Evolutionary conservation across 2,113 vertebrate genomes (phyloP).

Genomic region (Odocoileus virginianus): DNA sequence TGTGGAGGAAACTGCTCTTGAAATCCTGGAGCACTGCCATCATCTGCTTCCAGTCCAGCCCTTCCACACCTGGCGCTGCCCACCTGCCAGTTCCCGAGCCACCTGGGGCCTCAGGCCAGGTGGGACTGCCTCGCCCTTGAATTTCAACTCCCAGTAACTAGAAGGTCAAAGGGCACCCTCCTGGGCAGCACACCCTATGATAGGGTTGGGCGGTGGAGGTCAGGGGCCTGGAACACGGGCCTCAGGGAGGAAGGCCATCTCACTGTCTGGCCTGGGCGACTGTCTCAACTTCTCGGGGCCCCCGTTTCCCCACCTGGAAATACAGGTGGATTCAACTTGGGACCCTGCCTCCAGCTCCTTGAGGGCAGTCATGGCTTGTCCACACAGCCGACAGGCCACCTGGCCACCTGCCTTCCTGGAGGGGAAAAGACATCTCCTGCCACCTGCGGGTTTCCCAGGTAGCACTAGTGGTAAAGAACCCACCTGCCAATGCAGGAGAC

Average conservation of each 20-base stretch:
- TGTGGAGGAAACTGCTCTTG: background rate
- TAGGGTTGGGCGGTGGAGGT: background rate
- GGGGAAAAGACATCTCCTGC: background rate
- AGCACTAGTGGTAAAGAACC: background rate
- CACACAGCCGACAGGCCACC: background rate
- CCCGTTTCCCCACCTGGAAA: background rate
- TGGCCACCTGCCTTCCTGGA: background rate
- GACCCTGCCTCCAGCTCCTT: background rate
- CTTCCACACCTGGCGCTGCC: background rate
- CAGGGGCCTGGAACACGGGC: too few species aligned
- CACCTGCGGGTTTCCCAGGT: background rate
- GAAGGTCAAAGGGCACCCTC: background rate
- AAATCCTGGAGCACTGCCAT: background rate
- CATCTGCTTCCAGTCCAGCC: background rate
- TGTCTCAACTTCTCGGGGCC: background rate
- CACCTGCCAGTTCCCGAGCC: background rate
- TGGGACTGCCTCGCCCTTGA: background rate
- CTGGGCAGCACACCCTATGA: background rate
- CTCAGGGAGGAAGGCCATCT: background rate
- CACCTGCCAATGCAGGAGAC: background rate
- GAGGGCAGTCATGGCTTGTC: background rate
- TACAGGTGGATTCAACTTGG: background rate
- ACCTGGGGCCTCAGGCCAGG: background rate
- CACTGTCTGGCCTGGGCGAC: accelerated
- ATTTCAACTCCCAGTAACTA: background rate